Evolutionary conservation across 2,797 vertebrate species (phyloP).

Genomic region (Hydrophis major): DNA sequence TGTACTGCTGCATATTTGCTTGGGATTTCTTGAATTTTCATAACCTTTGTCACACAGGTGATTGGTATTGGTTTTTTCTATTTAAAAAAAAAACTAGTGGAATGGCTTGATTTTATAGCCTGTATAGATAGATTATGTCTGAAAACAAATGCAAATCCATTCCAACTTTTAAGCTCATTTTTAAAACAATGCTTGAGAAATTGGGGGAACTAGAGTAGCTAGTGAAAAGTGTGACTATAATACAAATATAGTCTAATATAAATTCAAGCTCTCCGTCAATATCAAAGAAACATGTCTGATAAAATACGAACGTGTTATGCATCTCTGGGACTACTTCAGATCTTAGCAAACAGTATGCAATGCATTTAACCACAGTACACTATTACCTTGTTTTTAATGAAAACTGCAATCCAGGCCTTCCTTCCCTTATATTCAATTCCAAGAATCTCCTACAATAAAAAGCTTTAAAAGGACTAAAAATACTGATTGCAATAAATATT

Average conservation of each 20-base stretch:
- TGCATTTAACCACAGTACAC: slow-evolving; percentile 64
- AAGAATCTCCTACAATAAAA: slow-evolving; percentile 72
- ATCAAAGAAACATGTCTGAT: slow-evolving; percentile 46
- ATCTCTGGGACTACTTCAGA: slow-evolving; percentile 50
- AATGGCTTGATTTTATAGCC: background rate
- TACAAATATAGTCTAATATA: slow-evolving; percentile 22
- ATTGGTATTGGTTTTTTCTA: background rate
- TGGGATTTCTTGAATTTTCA: background rate
- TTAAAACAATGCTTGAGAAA: slow-evolving; percentile 40
- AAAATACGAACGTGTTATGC: slow-evolving; percentile 22
- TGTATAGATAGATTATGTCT: background rate
- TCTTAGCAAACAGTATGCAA: slow-evolving; percentile 58
- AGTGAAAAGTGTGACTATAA: slow-evolving; percentile 22
- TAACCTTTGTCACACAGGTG: background rate
- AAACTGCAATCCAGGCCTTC: slow-evolving; percentile 69
- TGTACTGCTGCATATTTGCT: background rate
- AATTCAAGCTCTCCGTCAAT: slow-evolving; percentile 45
- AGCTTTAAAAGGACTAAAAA: slow-evolving; percentile 75
- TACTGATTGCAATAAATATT: slow-evolving; percentile 81
- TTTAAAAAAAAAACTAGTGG: background rate
- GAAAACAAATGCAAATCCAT: background rate
- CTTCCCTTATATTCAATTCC: slow-evolving; percentile 79
- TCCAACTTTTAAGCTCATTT: slow-evolving; percentile 3
- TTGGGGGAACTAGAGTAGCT: slow-evolving; percentile 16
- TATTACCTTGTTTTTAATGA: slow-evolving; percentile 47